phyloP scores from a whole-genome alignment of 92 coral and sea anemone genomes.

The Meandrina meandrites region DNA sequence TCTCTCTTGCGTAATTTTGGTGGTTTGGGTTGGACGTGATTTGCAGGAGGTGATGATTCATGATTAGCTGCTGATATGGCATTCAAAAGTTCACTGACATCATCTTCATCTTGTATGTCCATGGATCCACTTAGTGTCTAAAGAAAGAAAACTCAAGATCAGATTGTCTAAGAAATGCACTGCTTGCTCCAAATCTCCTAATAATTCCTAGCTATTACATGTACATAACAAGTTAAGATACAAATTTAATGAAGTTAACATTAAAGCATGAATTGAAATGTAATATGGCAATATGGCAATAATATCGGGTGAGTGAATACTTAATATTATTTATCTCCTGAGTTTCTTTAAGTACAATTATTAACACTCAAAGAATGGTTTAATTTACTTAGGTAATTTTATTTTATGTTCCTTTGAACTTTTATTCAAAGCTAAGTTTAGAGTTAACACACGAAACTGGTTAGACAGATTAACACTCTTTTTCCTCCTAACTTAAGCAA shows the following conservation, averaged over 20 bases:
- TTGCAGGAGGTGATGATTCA: constrained; percentile 34
- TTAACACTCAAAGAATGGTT: background rate
- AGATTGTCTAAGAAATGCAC: background rate
- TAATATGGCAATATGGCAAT: too few species aligned
- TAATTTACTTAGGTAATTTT: background rate
- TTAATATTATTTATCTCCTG: too few species aligned
- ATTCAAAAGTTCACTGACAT: constrained; percentile 70
- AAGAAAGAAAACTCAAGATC: background rate
- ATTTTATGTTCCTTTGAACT: background rate
- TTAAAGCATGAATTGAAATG: background rate
- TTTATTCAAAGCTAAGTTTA: background rate
- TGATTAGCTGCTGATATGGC: constrained; percentile 60
- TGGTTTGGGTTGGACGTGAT: constrained; percentile 47
- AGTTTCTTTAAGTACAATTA: background rate
- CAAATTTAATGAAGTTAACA: background rate
- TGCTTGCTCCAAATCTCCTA: background rate
- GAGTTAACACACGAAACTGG: background rate
- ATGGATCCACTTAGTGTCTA: constrained; percentile 70
- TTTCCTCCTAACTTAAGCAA: background rate
- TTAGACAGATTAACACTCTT: background rate
- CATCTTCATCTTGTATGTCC: constrained; percentile 72
- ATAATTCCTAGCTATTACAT: too few species aligned
- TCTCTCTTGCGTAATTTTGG: constrained; percentile 62
- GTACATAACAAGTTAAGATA: background rate
- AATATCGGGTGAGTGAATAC: too few species aligned